These are phyloP conservation scores for Novumbra hubbsi DNA, from an alignment of 2,797 vertebrate species.

Conservation along the genomic window DNA sequence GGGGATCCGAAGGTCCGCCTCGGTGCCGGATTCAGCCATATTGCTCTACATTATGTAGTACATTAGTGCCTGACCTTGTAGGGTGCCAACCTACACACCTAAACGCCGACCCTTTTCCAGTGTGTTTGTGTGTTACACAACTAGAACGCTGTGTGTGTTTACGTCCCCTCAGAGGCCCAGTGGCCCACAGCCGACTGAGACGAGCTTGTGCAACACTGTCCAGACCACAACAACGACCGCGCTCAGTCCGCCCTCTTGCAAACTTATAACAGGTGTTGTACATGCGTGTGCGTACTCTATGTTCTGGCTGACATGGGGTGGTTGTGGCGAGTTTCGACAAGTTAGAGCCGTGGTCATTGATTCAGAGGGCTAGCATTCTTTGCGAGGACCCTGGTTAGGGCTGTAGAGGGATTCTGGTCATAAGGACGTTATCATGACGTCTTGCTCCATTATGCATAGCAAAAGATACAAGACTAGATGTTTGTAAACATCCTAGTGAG, in stretches of 20 bases:
- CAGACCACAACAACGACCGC: neutral
- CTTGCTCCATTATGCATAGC: no score
- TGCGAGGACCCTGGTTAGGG: no score
- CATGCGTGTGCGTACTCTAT: neutral
- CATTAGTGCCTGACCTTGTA: neutral
- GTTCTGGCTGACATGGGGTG: neutral
- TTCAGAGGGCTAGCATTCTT: no score
- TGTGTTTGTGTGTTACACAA: slow-evolving; percentile 37
- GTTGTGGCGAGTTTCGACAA: neutral
- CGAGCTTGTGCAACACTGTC: slow-evolving; percentile 40
- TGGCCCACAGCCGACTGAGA: neutral
- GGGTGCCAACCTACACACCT: neutral
- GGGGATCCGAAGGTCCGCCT: neutral
- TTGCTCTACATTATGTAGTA: neutral
- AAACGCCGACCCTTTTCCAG: slow-evolving; percentile 4
- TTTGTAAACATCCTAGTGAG: no score
- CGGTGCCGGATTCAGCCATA: neutral
- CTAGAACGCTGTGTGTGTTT: slow-evolving; percentile 14
- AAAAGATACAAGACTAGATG: no score
- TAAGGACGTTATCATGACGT: no score
- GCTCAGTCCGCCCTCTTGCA: neutral
- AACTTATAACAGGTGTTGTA: slow-evolving; percentile 13
- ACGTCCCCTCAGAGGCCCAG: neutral
- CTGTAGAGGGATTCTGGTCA: neutral
- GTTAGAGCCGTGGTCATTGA: no score